These are phyloP conservation scores for Megaustenia siamemsis DNA, from an alignment of 2,888 invertebrate genomes.

Conservation along the genomic window DNA sequence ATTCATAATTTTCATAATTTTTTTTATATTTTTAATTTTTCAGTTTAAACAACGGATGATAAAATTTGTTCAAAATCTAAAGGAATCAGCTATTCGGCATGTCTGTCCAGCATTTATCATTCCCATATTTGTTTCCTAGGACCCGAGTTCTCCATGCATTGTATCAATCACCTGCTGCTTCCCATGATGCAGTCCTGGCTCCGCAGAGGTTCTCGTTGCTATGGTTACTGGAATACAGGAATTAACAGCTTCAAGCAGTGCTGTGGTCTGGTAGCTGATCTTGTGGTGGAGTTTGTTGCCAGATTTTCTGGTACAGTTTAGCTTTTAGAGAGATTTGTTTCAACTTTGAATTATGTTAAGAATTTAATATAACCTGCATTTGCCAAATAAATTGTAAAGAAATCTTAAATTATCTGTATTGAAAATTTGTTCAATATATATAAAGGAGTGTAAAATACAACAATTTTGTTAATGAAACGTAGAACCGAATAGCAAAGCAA, in stretches of 20 bases:
- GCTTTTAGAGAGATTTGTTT: neutral
- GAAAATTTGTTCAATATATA: no score
- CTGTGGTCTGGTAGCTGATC: constrained; percentile 93
- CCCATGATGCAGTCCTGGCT: constrained; percentile 97
- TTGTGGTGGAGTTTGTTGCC: constrained; percentile 90
- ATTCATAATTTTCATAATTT: no score
- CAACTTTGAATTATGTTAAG: neutral
- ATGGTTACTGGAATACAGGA: constrained; percentile 82
- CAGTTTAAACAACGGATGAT: no score
- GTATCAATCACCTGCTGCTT: constrained; percentile 93
- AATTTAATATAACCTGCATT: no score
- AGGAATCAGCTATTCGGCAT: no score
- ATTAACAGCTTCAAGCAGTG: constrained; percentile 96
- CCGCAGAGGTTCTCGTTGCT: constrained; percentile 84
- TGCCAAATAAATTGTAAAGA: no score
- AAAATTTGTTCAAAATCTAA: no score
- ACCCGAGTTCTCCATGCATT: constrained; percentile 92
- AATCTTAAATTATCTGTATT: no score
- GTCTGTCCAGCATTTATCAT: neutral
- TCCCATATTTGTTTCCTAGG: constrained; percentile 81
- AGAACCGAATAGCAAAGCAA: no score
- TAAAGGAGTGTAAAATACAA: no score
- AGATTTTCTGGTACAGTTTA: constrained; percentile 75
- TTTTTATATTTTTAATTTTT: no score
- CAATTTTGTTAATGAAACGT: no score